Evolutionary conservation across 2,797 vertebrate genomes (phyloP), one percentile per base, ranked within the genome.

Genomic region (Scyliorhinus canicula): DNA sequence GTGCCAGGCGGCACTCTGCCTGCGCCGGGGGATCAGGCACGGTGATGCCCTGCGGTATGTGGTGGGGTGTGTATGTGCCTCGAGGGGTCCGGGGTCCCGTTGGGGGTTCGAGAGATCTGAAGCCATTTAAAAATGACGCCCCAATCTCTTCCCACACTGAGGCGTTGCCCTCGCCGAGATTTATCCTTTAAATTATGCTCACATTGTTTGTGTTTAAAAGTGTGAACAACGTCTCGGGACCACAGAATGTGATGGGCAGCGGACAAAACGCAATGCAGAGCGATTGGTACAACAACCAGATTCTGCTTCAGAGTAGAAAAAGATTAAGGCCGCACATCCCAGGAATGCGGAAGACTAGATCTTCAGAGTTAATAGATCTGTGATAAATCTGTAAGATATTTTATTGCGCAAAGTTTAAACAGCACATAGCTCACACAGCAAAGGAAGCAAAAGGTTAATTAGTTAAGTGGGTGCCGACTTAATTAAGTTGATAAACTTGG

Each of bases 401-500:
- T 52, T 52, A 71, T 19, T 71, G 47, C 7, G 11, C 65, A 14
- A 9, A 93, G 93, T 93, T 74, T 52, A 71, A 94, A 35, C 65
- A 50, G 47, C 44, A 71, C 31, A 71, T 74, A n/a, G 47, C 67
- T 52, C 47, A 26, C 2, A 5, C 47, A 55, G 47, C n/a, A 35
- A 67, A 94, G 35, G 28, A n/a, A 94, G 44, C 93, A 24, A 47
- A 74, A 74, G 93, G 93, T 94, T 94, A 94, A 94, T 94, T 74
- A 94, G 74, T 71, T 94, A 55, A 94, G 93, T 94, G 93, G 93
- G 93, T 52, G 67, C 47, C 11, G 67, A 94, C 93, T 94, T 94
- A 94, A 94, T 94, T 74, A 94, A 94, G 93, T 74, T 94, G 93
- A 94, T 94, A 74, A 94, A 94, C 47, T 94, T 94, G 93, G 93